phyloP scores from a whole-genome alignment of 2,113 vertebrate species.

The Stegastes partitus region DNA sequence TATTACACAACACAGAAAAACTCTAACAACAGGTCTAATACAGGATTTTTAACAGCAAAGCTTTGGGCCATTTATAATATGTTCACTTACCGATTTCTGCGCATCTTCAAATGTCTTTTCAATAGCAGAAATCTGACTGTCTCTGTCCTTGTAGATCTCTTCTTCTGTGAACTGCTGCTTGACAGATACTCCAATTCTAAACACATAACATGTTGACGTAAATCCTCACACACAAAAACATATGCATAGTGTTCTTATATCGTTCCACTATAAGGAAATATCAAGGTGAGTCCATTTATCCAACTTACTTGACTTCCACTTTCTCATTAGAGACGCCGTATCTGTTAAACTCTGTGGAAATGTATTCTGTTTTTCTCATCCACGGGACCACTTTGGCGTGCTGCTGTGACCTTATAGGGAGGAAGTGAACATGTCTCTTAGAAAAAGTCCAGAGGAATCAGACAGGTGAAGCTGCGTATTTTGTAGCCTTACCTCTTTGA shows the following conservation, averaged over 20 bases:
- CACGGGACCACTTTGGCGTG: constrained; percentile 96
- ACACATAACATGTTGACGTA: not conserved
- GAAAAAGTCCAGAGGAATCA: not conserved
- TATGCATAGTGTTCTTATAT: too few relatives aligned
- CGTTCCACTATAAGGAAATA: not conserved
- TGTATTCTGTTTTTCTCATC: constrained; percentile 98
- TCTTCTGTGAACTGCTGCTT: constrained; percentile 98
- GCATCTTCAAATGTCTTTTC: constrained; percentile 97
- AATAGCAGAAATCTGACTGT: constrained; percentile 95
- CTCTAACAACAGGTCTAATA: too few relatives aligned
- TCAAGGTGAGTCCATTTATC: not conserved
- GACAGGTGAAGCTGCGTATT: not conserved
- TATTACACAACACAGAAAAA: not conserved
- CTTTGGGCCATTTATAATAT: not conserved
- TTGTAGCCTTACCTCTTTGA: constrained; percentile 88
- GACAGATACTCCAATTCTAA: constrained; percentile 94
- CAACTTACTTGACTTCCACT: constrained; percentile 93
- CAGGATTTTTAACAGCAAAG: not conserved
- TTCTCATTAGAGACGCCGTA: constrained; percentile 96
- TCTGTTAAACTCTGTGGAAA: constrained; percentile 96
- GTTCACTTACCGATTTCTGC: constrained; percentile 88
- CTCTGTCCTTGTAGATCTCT: constrained; percentile 96
- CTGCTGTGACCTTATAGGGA: constrained; percentile 89
- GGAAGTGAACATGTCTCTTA: not conserved
- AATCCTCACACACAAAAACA: not conserved